These are phyloP conservation scores for Atractosteus spatula DNA, from an alignment of 2,113 vertebrate species.

Conservation along the genomic window DNA sequence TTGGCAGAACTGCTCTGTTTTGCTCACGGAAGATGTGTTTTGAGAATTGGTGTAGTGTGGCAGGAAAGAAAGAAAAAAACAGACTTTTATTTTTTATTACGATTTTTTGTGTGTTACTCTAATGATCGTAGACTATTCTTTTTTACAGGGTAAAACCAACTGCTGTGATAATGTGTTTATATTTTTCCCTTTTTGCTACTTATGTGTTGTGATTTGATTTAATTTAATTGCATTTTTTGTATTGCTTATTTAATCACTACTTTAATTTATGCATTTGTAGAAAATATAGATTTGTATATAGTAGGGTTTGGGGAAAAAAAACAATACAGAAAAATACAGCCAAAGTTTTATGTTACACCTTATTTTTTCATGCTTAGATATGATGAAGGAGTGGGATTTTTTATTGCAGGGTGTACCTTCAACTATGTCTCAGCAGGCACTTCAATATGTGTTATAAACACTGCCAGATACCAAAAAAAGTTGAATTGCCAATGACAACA, in stretches of 20 bases:
- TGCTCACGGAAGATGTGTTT: conserved; percentile 77
- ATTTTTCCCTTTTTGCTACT: conserved; percentile 73
- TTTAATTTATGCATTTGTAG: conserved; percentile 96
- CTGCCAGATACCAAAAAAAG: conserved; percentile 76
- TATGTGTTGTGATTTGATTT: conserved; percentile 83
- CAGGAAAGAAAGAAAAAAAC: conserved; percentile 69
- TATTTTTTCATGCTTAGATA: conserved; percentile 76
- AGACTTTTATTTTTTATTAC: conserved; percentile 68
- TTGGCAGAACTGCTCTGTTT: conserved; percentile 75
- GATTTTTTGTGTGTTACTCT: conserved; percentile 67
- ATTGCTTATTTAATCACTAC: conserved; percentile 78
- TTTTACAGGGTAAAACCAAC: conserved; percentile 96
- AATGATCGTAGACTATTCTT: conserved; percentile 77
- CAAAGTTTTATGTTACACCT: conserved; percentile 84
- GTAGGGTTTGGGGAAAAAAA: conserved; percentile 69
- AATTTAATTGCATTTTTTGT: conserved; percentile 87
- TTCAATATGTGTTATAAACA: conserved; percentile 82
- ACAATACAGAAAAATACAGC: conserved; percentile 60
- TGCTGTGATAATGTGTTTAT: conserved; percentile 89
- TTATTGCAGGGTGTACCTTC: conserved; percentile 75
- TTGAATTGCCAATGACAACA: conserved; percentile 74
- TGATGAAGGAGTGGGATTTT: conserved; percentile 68
- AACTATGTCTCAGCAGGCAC: conserved; percentile 78
- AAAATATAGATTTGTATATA: conserved; percentile 91
- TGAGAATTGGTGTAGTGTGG: conserved; percentile 70